A percentile compares a stretch with the other conserved stretches of the same genome.
These are phyloP conservation scores for Turdus rufiventris DNA, from an alignment of 2,113 vertebrate species.

Conservation along the genomic window DNA sequence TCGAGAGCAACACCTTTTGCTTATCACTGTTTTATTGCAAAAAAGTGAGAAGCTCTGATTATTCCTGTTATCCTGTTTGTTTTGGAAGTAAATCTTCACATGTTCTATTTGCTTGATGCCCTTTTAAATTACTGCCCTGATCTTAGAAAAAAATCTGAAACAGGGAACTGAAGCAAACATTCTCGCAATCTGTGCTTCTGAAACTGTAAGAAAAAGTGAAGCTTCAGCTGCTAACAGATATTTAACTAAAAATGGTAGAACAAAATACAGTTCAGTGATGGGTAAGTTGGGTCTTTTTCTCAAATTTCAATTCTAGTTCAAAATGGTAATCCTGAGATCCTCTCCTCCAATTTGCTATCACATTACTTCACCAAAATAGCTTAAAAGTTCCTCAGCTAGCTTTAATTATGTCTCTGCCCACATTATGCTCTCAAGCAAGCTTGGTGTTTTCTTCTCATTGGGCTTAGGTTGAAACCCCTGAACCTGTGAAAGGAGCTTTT, in stretches of 20 bases:
- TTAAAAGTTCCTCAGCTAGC: not conserved
- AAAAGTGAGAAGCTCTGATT: not conserved
- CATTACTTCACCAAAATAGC: not conserved
- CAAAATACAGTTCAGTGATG: not conserved
- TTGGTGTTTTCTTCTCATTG: not conserved
- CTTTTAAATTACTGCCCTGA: not conserved
- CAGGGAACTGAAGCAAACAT: not conserved
- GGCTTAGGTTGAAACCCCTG: not conserved
- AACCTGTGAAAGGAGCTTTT: not conserved
- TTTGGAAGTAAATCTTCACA: not conserved
- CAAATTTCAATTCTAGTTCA: not conserved
- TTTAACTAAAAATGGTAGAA: not conserved
- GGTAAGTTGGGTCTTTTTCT: not conserved
- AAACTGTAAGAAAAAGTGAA: not conserved
- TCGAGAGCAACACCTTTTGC: not conserved
- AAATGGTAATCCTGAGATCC: not conserved
- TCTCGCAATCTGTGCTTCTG: not conserved
- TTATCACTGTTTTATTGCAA: not conserved
- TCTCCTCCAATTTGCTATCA: not conserved
- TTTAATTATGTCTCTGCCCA: not conserved
- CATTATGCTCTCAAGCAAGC: not conserved
- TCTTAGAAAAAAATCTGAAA: not conserved
- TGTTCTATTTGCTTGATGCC: not conserved
- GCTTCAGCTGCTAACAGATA: not conserved
- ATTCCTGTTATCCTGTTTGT: not conserved